Conservation (phyloP, 1,140 invertebrate species). For the Maniola jurtina region DNA sequence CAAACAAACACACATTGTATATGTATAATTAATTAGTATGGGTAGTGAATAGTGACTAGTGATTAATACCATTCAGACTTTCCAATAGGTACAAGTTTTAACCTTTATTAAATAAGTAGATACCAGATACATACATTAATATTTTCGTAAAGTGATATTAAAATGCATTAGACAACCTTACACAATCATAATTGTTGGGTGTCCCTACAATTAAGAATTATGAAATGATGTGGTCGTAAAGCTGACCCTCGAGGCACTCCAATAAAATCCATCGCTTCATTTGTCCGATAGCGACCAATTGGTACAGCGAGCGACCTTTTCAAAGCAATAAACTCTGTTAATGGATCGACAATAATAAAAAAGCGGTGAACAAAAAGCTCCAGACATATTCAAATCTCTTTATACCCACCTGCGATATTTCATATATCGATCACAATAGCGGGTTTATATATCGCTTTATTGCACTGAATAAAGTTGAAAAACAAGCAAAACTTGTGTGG, state of each 20-base stretch:
- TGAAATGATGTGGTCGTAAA: conserved; percentile 58
- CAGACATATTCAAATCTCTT: conserved; percentile 57
- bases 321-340: conserved; percentile 64
- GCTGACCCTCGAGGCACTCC: conserved; percentile 39
- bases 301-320: conserved; percentile 58
- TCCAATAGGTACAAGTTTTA: too few relatives aligned
- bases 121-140: too few relatives aligned
- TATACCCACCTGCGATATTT: conserved; percentile 52
- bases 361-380: conserved; percentile 49
- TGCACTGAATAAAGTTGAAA: conserved; percentile 24
- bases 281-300: conserved; percentile 54
- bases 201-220: conserved; percentile 51
- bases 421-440: conserved; percentile 42
- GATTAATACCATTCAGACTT: too few relatives aligned
- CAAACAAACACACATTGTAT: too few relatives aligned
- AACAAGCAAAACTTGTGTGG: conserved; percentile 2
- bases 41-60: too few relatives aligned
- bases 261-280: conserved; percentile 60
- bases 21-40: too few relatives aligned
- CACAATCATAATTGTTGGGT: conserved; percentile 34
- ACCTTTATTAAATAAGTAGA: too few relatives aligned
- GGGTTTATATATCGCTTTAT: conserved; percentile 32
- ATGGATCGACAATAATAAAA: conserved; percentile 70
- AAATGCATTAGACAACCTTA: background rate
- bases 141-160: background rate